A percentile compares a stretch with the other conserved stretches of the same genome.
These are phyloP conservation scores for Amblyopsis rosae DNA, from an alignment of 2,113 vertebrate genomes.

Conservation along the genomic window DNA sequence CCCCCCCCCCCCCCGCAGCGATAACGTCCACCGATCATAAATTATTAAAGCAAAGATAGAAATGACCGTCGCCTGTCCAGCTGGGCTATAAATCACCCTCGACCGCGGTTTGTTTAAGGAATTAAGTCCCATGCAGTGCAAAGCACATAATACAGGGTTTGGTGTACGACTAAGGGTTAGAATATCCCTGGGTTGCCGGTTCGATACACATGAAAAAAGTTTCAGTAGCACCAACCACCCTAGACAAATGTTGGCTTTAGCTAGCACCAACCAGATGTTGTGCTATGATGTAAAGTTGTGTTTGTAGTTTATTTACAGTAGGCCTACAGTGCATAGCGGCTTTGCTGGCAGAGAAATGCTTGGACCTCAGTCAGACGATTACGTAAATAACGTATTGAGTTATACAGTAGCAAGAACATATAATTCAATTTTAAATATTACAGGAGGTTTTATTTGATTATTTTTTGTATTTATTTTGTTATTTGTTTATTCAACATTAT, in stretches of 20 bases:
- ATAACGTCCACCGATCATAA: slow-evolving; percentile 72
- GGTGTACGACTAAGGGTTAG: slow-evolving; percentile 44
- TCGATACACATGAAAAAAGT: slow-evolving; percentile 25
- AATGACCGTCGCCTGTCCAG: slow-evolving; percentile 66
- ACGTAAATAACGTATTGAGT: too few relatives aligned
- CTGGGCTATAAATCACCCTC: slow-evolving; percentile 69
- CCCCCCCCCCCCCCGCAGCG: slow-evolving; percentile 4
- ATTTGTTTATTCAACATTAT: too few relatives aligned
- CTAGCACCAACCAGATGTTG: too few relatives aligned
- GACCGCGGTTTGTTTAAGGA: slow-evolving; percentile 71
- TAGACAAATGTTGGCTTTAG: background rate
- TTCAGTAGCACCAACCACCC: background rate
- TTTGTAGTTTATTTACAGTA: too few relatives aligned
- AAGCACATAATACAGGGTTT: slow-evolving; percentile 37
- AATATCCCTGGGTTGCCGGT: slow-evolving; percentile 49
- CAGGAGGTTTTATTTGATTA: too few relatives aligned
- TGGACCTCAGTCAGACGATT: too few relatives aligned
- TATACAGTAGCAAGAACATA: too few relatives aligned
- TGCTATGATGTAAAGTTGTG: too few relatives aligned
- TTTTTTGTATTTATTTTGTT: too few relatives aligned
- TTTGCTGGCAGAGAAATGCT: too few relatives aligned
- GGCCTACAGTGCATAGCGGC: too few relatives aligned
- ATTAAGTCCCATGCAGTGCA: slow-evolving; percentile 59
- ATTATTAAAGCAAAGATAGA: slow-evolving; percentile 73
- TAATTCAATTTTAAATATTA: too few relatives aligned